Evolutionary conservation across 1,140 invertebrate genomes (phyloP).

Genomic region (Drosophila teissieri): DNA sequence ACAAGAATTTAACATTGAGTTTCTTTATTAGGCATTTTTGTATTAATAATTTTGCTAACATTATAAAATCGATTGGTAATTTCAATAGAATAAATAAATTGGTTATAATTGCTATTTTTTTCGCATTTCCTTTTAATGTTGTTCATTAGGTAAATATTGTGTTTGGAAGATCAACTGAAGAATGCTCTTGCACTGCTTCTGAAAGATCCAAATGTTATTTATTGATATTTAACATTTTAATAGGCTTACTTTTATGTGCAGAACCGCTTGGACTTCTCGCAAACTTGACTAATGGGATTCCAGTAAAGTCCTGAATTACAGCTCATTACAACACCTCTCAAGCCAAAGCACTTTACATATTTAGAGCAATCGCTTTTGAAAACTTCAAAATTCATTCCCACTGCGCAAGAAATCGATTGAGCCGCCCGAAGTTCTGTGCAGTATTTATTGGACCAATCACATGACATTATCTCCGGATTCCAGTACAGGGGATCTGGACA

Average conservation of each 20-base stretch:
- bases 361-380: conserved; percentile 26
- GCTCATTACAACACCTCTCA: conserved; percentile 14
- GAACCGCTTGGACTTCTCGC: conserved; percentile 26
- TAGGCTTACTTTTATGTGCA: conserved; percentile 10
- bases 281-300: conserved; percentile 18
- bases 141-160: background rate
- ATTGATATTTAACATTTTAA: too few relatives aligned
- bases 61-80: background rate
- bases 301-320: conserved; percentile 27
- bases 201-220: too few relatives aligned
- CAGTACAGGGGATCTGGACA: conserved; percentile 38
- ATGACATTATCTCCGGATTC: conserved; percentile 6
- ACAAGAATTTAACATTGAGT: background rate
- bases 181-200: conserved; percentile 2
- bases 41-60: background rate
- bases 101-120: too few relatives aligned
- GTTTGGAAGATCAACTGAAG: background rate
- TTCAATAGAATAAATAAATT: background rate
- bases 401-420: conserved; percentile 8
- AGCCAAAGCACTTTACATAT: conserved; percentile 22
- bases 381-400: conserved; percentile 12
- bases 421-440: background rate
- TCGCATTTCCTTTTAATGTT: too few relatives aligned
- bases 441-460: conserved; percentile 32
- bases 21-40: background rate